Conservation (phyloP, 2,113 vertebrate species). For the Thermophis baileyi region DNA sequence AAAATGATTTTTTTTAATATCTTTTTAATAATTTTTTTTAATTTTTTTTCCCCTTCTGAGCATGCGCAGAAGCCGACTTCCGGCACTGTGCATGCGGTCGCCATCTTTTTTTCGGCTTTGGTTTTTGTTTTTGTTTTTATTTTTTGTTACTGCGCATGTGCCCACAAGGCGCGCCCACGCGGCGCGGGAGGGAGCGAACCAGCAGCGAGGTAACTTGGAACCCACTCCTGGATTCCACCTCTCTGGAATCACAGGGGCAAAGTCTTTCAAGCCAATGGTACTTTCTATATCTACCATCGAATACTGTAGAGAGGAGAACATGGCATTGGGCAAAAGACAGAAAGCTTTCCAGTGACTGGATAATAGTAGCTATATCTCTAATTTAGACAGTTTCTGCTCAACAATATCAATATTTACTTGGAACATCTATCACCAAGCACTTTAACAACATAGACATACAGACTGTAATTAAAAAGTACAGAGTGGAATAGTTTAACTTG, state of each 20-base stretch:
- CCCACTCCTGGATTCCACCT: too few relatives aligned
- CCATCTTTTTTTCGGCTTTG: too few relatives aligned
- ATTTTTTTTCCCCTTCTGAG: too few relatives aligned
- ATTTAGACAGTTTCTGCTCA: neutral
- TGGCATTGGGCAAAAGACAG: neutral
- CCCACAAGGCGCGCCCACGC: too few relatives aligned
- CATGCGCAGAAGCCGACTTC: too few relatives aligned
- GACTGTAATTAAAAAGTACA: neutral
- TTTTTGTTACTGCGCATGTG: too few relatives aligned
- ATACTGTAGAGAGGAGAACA: neutral
- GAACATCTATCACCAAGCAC: neutral
- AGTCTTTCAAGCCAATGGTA: neutral
- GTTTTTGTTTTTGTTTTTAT: too few relatives aligned
- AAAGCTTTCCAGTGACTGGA: neutral
- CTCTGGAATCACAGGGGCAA: neutral
- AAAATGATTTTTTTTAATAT: too few relatives aligned
- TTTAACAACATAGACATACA: constrained; percentile 5
- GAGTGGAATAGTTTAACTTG: neutral
- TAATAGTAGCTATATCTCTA: neutral
- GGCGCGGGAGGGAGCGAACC: too few relatives aligned
- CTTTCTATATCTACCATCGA: neutral
- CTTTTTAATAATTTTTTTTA: too few relatives aligned
- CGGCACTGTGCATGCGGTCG: too few relatives aligned
- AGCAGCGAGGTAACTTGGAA: too few relatives aligned
- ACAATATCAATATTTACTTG: neutral